Base-by-base conservation (phyloP, 2,797 vertebrate species). In the Chiroxiphia lanceolata region DNA sequence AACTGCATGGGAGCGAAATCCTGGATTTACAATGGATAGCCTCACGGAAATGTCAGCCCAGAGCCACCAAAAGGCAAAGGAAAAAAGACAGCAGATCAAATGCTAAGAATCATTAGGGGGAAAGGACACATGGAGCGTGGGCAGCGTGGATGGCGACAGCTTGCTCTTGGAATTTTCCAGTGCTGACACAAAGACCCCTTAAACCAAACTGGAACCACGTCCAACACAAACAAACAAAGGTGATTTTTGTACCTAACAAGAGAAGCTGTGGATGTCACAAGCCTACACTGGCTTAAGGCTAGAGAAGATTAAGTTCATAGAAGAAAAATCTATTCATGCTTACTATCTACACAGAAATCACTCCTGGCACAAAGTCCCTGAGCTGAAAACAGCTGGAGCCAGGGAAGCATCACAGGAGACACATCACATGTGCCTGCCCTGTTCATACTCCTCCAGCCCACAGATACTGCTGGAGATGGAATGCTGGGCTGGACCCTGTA, bases 21-120 rank as follows among this genome's bases (percentile, higher is more conserved):
- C 77, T 51, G 68, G 69, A 51, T 90, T 89, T 72, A 38, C 45
- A 78, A 15, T 3, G 72, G 93, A 83, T 38, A 81, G 77, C 1
- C 29, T 54, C 69, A 29, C 2, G 27, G 77, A 96, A 96, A 93
- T 53, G 77, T 82, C 93, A 95, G 72, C 74, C 40, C 59, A 81
- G 48, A 21, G 44, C 74, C 78, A 87, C 45, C 87, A 82, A 65
- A 13, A 69, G 42, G 31, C 57, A 86, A 33, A 82, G 42, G 51
- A 12, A 54, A 89, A 68, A 76, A 50, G 83, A 34, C 53, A 87
- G 75, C 47, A 82, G 78, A 54, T n/a, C 7, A 64, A 83, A 67
- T 17, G 20, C 50, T 51, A 44, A 63, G n/a, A 91, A 77, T 56
- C n/a, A 70, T 82, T 54, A 74, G 19, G 33, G 34, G 22, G 3